These are phyloP conservation scores for Bostrychus sinensis DNA, from an alignment of 2,113 vertebrate genomes.

Conservation along the genomic window DNA sequence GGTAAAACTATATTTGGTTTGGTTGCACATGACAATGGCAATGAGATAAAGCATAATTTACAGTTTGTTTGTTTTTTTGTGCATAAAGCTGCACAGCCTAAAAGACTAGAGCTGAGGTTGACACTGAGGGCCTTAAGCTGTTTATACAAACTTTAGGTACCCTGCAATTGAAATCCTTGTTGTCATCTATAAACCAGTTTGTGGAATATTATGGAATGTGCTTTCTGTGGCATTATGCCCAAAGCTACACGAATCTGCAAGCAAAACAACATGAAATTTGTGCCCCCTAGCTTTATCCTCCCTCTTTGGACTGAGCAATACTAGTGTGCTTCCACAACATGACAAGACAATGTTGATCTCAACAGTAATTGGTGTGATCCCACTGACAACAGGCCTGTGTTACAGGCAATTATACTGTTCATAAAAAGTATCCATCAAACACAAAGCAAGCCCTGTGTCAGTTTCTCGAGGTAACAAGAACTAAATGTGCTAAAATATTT, in stretches of 20 bases:
- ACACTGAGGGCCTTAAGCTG: slow-evolving; percentile 17
- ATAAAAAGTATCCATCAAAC: slow-evolving; percentile 38
- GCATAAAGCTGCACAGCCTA: not conserved
- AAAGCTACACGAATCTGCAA: slow-evolving; percentile 26
- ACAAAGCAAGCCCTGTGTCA: slow-evolving; percentile 6
- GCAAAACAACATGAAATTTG: slow-evolving; percentile 30
- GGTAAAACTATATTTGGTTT: too few species aligned
- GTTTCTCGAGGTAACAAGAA: slow-evolving; percentile 17
- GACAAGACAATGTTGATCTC: slow-evolving; percentile 51
- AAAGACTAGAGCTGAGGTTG: not conserved
- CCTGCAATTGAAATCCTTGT: slow-evolving; percentile 25
- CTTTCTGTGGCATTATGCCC: slow-evolving; percentile 31
- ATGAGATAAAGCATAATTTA: not conserved
- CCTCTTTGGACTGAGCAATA: slow-evolving; percentile 32
- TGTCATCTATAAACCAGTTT: slow-evolving; percentile 38
- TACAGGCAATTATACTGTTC: slow-evolving; percentile 38
- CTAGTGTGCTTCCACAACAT: slow-evolving; percentile 45
- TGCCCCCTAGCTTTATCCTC: slow-evolving; percentile 50
- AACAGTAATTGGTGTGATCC: slow-evolving; percentile 46
- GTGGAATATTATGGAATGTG: slow-evolving; percentile 55
- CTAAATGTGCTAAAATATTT: slow-evolving; percentile 11
- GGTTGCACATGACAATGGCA: not conserved
- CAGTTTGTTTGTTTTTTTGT: not conserved
- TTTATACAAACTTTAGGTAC: slow-evolving; percentile 51
- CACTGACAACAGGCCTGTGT: slow-evolving; percentile 35